Evolutionary conservation across 2,113 vertebrate genomes (phyloP).

Genomic region (Psittacula cyanocephala): DNA sequence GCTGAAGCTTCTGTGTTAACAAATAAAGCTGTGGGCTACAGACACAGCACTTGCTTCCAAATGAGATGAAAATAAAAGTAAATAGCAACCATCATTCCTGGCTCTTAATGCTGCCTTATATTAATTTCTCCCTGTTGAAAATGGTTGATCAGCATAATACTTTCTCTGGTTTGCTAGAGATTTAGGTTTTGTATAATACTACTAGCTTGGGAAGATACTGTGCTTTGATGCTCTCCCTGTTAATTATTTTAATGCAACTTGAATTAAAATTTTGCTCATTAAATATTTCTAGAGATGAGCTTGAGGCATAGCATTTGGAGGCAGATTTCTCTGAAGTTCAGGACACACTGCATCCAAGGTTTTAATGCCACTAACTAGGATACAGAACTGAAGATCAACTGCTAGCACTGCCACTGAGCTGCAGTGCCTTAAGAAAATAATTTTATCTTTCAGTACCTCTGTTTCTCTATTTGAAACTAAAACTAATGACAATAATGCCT

Average conservation of each 20-base stretch:
- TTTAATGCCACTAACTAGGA: background rate
- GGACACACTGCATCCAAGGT: background rate
- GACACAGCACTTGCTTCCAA: background rate
- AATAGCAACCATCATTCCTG: background rate
- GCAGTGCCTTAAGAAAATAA: background rate
- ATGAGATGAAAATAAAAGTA: background rate
- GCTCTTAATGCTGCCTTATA: background rate
- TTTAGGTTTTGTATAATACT: background rate
- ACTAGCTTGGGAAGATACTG: background rate
- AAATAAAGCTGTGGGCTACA: background rate
- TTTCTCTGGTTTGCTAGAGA: background rate
- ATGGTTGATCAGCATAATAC: background rate
- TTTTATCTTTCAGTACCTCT: background rate
- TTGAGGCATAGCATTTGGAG: background rate
- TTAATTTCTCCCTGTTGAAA: background rate
- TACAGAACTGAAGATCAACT: background rate
- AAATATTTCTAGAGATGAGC: background rate
- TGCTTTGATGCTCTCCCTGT: background rate
- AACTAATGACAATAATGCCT: background rate
- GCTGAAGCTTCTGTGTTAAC: background rate
- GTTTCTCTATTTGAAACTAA: background rate
- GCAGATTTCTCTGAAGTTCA: conserved; percentile 1
- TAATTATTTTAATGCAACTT: conserved; percentile 1
- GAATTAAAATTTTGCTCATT: background rate
- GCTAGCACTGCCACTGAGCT: background rate